Conservation (phyloP, 2,888 invertebrate species). For the Standfussiana lucernea region DNA sequence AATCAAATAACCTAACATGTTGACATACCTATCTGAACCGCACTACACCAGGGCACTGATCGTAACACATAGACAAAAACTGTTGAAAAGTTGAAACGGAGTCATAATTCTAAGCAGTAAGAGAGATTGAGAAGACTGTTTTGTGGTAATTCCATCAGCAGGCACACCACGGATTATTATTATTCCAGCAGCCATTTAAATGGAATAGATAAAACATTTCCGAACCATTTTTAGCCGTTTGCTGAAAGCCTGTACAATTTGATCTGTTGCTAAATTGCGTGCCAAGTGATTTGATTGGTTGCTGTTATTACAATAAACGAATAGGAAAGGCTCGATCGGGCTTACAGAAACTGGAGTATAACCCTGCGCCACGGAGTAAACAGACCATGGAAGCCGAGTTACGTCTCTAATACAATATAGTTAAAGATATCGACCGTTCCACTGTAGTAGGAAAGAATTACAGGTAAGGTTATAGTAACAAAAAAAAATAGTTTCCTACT, state of each 20-base stretch:
- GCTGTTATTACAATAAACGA: constrained; percentile 29
- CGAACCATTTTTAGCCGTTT: constrained; percentile 22
- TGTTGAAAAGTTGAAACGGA: not conserved
- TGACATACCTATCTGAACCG: not conserved
- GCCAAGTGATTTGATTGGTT: constrained; percentile 28
- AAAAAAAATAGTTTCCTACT: not conserved
- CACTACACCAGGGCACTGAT: not conserved
- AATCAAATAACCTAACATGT: not conserved
- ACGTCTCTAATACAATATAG: not conserved
- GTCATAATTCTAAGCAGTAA: not conserved
- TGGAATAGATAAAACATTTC: constrained; percentile 35
- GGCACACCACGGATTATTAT: constrained; percentile 1
- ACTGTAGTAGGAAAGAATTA: not conserved
- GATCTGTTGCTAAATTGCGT: constrained; percentile 40
- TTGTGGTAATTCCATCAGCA: not conserved
- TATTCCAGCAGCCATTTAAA: constrained; percentile 11
- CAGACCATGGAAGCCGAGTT: not conserved
- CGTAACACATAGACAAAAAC: too few species aligned
- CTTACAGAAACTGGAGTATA: not conserved
- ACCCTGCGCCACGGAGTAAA: not conserved
- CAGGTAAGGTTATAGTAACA: not conserved
- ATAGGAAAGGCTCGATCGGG: constrained; percentile 5
- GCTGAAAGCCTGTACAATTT: constrained; percentile 32
- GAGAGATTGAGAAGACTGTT: not conserved
- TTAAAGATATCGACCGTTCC: not conserved